Conservation (phyloP, 2,113 vertebrate species). For the Menura novaehollandiae region DNA sequence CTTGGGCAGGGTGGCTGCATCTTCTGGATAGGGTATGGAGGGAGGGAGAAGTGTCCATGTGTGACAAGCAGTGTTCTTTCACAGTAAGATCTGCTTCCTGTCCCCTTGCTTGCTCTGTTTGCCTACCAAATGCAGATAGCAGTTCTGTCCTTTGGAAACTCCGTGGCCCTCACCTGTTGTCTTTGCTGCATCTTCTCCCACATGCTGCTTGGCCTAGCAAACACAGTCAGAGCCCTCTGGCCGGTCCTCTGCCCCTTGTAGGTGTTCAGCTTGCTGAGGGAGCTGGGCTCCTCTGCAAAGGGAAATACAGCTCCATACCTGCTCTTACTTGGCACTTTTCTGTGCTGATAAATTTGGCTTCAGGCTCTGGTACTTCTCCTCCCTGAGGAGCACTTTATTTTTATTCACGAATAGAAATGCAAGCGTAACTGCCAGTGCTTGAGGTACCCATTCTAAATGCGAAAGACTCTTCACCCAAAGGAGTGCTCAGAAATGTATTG, state of each 20-base stretch:
- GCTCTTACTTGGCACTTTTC: neutral
- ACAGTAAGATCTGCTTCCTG: neutral
- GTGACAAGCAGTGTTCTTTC: neutral
- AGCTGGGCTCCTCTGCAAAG: neutral
- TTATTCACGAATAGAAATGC: neutral
- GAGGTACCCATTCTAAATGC: neutral
- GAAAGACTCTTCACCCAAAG: neutral
- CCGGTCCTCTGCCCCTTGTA: neutral
- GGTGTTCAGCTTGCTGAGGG: neutral
- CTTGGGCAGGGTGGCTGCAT: fast-evolving
- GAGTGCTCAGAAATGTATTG: neutral
- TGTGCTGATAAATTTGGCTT: neutral
- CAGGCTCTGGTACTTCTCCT: neutral
- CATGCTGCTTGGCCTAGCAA: neutral
- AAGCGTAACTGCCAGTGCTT: fast-evolving
- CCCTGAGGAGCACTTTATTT: neutral
- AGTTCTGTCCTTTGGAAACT: neutral
- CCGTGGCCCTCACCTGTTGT: fast-evolving
- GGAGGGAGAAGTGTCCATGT: neutral
- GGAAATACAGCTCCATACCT: neutral
- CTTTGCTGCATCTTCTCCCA: neutral
- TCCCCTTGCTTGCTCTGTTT: neutral
- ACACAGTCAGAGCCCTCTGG: neutral
- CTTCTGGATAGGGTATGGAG: fast-evolving
- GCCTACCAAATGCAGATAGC: neutral